phyloP scores from a whole-genome alignment of 1,140 invertebrate genomes.

The Drosophila sucinea region DNA sequence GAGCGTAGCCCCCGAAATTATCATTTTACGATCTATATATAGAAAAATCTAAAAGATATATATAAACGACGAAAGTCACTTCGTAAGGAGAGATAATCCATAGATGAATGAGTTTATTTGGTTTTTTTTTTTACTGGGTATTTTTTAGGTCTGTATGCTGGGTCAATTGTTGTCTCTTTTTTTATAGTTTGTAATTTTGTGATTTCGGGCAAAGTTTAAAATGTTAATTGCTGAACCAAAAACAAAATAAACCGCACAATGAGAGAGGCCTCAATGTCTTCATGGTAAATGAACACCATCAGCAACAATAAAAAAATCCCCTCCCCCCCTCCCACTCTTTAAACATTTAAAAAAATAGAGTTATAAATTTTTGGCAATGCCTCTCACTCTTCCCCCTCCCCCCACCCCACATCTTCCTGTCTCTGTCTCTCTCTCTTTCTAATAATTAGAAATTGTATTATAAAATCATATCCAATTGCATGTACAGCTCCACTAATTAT shows the following conservation, averaged over 20 bases:
- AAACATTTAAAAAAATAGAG: neutral
- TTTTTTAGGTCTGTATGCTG: neutral
- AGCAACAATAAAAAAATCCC: neutral
- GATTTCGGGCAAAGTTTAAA: slow-evolving; percentile 59
- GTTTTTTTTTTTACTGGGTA: neutral
- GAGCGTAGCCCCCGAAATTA: neutral
- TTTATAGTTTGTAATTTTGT: slow-evolving; percentile 7
- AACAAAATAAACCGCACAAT: slow-evolving; percentile 2
- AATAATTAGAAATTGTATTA: slow-evolving; percentile 11
- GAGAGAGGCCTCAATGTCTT: slow-evolving; percentile 8
- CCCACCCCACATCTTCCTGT: neutral
- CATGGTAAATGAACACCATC: slow-evolving; percentile 4
- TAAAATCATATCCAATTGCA: slow-evolving; percentile 1
- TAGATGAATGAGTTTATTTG: too few species aligned
- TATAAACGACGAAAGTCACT: too few species aligned
- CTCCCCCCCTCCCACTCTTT: neutral
- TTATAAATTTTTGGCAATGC: neutral
- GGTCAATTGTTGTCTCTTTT: neutral
- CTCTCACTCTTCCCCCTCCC: neutral
- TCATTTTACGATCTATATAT: neutral
- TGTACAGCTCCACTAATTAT: slow-evolving; percentile 6
- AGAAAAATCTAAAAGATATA: neutral
- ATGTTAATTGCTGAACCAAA: slow-evolving; percentile 47
- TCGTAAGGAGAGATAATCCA: too few species aligned
- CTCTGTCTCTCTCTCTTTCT: neutral